Evolutionary conservation across 2,113 vertebrate species (phyloP).

Genomic region (Chiloscyllium plagiosum): DNA sequence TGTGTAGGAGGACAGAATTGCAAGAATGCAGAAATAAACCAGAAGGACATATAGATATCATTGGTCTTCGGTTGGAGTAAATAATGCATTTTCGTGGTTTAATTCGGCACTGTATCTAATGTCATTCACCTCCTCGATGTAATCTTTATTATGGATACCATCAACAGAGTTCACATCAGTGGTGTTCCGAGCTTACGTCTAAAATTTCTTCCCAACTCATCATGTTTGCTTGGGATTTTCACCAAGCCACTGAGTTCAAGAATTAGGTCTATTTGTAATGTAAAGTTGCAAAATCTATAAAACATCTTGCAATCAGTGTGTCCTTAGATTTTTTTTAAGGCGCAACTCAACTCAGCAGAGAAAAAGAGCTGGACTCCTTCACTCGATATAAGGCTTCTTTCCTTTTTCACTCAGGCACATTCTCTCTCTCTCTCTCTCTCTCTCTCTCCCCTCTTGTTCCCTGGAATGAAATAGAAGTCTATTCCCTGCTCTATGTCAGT

Average conservation of each 20-base stretch:
- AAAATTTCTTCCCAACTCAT: not conserved
- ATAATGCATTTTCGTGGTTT: not conserved
- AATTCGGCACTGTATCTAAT: not conserved
- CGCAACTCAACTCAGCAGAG: slow-evolving; percentile 36
- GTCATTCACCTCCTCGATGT: not conserved
- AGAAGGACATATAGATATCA: not conserved
- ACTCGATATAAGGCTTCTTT: not conserved
- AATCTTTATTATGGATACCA: not conserved
- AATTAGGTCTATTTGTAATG: not conserved
- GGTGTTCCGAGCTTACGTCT: not conserved
- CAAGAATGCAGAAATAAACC: not conserved
- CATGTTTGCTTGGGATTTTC: slow-evolving; percentile 4
- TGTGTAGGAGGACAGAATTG: not conserved
- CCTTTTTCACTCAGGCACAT: not conserved
- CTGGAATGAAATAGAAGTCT: not conserved
- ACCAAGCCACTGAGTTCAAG: not conserved
- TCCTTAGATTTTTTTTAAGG: slow-evolving; percentile 34
- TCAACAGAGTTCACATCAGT: not conserved
- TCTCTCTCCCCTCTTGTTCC: not conserved
- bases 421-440: not conserved
- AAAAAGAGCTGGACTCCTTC: slow-evolving; percentile 36
- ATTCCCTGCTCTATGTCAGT: slow-evolving; percentile 46
- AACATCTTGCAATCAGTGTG: not conserved
- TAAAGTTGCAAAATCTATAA: not conserved
- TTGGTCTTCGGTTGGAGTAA: not conserved